Base-by-base conservation (phyloP, 2,888 invertebrate species). In the Caenorhabditis sp. region DNA sequence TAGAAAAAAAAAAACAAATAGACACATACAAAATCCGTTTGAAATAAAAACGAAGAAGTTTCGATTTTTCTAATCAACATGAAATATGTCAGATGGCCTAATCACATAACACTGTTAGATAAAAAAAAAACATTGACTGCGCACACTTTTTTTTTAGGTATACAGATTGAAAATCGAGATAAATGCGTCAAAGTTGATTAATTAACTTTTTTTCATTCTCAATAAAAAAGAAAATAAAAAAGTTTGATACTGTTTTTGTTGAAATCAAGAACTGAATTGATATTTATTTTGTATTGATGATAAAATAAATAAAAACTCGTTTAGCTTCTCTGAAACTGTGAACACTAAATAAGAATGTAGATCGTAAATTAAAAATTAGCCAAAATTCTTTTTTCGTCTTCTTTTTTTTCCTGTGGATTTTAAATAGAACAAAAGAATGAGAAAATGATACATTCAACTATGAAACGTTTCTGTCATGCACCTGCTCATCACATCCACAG, bases 121-220 rank as follows among this genome's bases (percentile, higher is more conserved):
- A n/a, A n/a, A n/a, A n/a, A n/a, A 43, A 43, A 43, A 43, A 17
- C 43, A 43, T 43, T 31, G 31, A 31, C 43, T 17, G 14, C 43
- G 43, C 43, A 43, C 43, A 43, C 43, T 43, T 43, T 43, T 43
- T 43, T 43, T 12, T 43, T 43, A 12, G 43, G 43, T 43, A 43
- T 43, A 43, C 43, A 43, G 43, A 43, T 43, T 6, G 43, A 17
- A 17, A 43, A 43, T 43, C 43, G 43, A 43, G 43, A 43, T 43
- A 43, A 43, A 43, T 43, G 43, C 43, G 43, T 43, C 43, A 43
- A 43, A 43, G 43, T 43, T 43, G 43, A 43, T 43, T 43, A 43
- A 43, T 43, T 43, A 43, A 43, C 43, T 17, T 17, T 17, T 17
- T 43, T 43, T 43, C 43, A 31, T 31, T 31, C 2, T 43, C 43